Conservation (phyloP, 2,797 vertebrate genomes). For the Sebastes umbrosus region DNA sequence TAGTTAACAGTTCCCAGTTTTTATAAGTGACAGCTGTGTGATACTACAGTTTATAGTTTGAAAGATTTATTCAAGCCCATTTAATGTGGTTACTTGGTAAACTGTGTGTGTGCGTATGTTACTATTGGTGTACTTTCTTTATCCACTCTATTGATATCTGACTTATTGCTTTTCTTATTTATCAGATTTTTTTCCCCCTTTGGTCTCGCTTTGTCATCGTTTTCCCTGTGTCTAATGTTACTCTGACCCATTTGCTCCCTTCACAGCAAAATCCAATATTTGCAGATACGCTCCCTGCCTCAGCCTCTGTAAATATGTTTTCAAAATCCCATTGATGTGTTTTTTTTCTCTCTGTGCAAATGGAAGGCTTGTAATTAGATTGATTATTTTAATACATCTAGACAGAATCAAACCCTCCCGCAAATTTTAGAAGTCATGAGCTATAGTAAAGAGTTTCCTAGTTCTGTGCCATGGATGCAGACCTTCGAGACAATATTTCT, state of each 20-base stretch:
- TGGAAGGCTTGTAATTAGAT: constrained; percentile 76
- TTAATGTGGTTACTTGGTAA: constrained; percentile 6
- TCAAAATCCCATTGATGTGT: constrained; percentile 72
- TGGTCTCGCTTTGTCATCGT: constrained; percentile 58
- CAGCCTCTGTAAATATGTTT: constrained; percentile 77
- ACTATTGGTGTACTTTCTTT: constrained; percentile 40
- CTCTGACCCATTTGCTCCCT: constrained; percentile 73
- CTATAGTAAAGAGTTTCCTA: constrained; percentile 58
- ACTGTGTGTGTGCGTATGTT: constrained; percentile 5
- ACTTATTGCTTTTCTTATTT: constrained; percentile 67
- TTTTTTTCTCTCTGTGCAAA: constrained; percentile 59
- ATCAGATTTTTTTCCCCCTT: constrained; percentile 41
- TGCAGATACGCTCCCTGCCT: constrained; percentile 69
- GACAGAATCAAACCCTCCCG: constrained; percentile 48
- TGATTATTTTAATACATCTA: constrained; percentile 71
- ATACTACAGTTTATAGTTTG: not conserved
- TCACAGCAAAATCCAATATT: constrained; percentile 76
- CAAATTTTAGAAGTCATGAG: constrained; percentile 49
- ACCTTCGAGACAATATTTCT: constrained; percentile 59
- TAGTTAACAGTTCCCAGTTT: not conserved
- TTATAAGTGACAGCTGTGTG: not conserved
- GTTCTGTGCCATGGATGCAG: constrained; percentile 53
- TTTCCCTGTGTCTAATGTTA: constrained; percentile 69
- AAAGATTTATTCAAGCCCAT: constrained; percentile 9
- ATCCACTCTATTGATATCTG: constrained; percentile 53